Evolutionary conservation across 2,797 vertebrate species (phyloP).

Genomic region (Pangasius macronema): DNA sequence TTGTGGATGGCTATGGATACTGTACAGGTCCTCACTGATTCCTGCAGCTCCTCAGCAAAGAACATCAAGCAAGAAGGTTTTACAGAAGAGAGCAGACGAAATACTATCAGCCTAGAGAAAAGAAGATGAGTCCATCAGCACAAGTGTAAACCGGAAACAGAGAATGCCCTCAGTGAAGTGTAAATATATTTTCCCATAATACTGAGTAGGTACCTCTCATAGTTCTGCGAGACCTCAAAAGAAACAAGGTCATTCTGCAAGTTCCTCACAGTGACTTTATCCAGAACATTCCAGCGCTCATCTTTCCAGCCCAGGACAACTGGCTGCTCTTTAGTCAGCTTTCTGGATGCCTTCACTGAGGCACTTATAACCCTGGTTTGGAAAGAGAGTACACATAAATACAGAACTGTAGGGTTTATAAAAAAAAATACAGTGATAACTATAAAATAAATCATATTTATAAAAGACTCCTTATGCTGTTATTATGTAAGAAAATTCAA

Average conservation of each 20-base stretch:
- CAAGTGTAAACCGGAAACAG: neutral
- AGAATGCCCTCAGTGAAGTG: neutral
- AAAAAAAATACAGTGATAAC: neutral
- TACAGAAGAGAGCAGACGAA: slow-evolving; percentile 72
- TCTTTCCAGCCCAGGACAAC: slow-evolving; percentile 78
- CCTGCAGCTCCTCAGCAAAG: slow-evolving; percentile 79
- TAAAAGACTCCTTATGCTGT: neutral
- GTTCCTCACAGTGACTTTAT: slow-evolving; percentile 73
- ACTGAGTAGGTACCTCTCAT: slow-evolving; percentile 76
- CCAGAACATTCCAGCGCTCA: slow-evolving; percentile 79
- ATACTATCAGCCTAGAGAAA: slow-evolving; percentile 77
- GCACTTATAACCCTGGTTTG: slow-evolving; percentile 61
- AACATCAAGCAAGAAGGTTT: slow-evolving; percentile 66
- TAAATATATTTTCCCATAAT: neutral
- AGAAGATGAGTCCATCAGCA: neutral
- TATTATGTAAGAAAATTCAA: neutral
- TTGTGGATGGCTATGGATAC: slow-evolving; percentile 75
- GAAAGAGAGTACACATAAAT: slow-evolving; percentile 15
- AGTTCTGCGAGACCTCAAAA: slow-evolving; percentile 80
- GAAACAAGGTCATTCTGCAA: slow-evolving; percentile 79
- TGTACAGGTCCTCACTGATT: slow-evolving; percentile 65
- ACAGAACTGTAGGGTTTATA: neutral
- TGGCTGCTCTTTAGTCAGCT: slow-evolving; percentile 69
- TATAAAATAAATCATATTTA: neutral
- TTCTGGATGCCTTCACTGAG: slow-evolving; percentile 70